Percentiles rank a stretch among this genome's conserved stretches.
Conservation (phyloP, 2,113 vertebrate genomes). For the Charadrius vociferus region DNA sequence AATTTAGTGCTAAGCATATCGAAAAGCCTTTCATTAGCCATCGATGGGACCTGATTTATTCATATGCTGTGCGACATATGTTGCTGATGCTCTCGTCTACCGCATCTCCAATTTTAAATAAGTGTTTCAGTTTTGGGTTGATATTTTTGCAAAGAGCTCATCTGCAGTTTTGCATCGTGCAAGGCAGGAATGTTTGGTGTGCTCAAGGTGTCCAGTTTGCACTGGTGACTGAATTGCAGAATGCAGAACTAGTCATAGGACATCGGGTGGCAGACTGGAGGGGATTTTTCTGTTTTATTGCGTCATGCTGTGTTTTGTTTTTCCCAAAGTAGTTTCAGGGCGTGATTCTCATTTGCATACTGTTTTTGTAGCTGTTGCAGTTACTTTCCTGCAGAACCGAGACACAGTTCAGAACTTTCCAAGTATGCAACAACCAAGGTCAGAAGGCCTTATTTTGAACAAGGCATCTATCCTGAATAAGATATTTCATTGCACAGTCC, state of each 20-base stretch:
- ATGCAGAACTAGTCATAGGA: neutral
- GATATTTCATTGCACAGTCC: neutral
- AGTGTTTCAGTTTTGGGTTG: neutral
- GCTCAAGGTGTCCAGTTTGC: neutral
- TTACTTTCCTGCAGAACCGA: neutral
- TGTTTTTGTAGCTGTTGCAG: neutral
- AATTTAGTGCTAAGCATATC: conserved; percentile 61
- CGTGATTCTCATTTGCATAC: neutral
- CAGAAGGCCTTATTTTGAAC: neutral
- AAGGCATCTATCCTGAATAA: neutral
- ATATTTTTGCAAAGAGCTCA: neutral
- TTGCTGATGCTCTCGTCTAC: conserved; percentile 16
- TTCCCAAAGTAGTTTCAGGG: neutral
- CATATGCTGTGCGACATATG: neutral
- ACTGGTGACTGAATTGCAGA: neutral
- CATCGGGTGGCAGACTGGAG: neutral
- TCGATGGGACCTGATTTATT: conserved; percentile 55
- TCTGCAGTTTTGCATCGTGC: neutral
- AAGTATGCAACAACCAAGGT: neutral
- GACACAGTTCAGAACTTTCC: neutral
- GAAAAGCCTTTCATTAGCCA: conserved; percentile 58
- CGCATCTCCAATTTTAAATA: conserved; percentile 16
- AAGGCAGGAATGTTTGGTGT: neutral
- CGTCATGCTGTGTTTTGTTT: neutral
- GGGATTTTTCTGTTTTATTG: neutral